A percentile compares a stretch with the other conserved stretches of the same genome.
Evolutionary conservation across 1,140 invertebrate genomes (phyloP).

Genomic region (Elymnias hypermnestra): DNA sequence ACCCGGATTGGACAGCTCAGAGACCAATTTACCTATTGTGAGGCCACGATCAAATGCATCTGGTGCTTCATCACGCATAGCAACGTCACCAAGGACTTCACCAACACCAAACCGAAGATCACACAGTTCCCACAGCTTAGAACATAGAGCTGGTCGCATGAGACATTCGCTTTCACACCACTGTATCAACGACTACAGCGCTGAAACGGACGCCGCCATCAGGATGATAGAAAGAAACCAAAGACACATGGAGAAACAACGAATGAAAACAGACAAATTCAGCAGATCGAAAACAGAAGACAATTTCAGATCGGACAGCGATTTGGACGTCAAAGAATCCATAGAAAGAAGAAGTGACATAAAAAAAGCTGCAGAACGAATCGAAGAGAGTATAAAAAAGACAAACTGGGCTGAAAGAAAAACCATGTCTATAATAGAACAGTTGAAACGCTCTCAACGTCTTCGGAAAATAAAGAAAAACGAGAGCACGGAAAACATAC

Average conservation of each 20-base stretch:
- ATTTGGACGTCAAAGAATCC: slow-evolving; percentile 45
- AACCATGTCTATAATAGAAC: slow-evolving; percentile 64
- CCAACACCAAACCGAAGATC: slow-evolving; percentile 48
- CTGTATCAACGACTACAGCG: slow-evolving; percentile 74
- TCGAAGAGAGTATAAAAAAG: slow-evolving; percentile 68
- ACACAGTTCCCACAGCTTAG: slow-evolving; percentile 69
- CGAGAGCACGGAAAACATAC: slow-evolving; percentile 58
- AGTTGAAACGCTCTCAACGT: slow-evolving; percentile 61
- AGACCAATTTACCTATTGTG: slow-evolving; percentile 64
- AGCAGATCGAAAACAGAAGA: slow-evolving; percentile 45
- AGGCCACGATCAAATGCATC: slow-evolving; percentile 76
- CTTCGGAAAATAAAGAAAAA: slow-evolving; percentile 61
- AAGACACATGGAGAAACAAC: slow-evolving; percentile 66
- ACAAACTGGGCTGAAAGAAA: slow-evolving; percentile 69
- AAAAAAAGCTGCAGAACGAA: slow-evolving; percentile 55
- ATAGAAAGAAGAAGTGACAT: slow-evolving; percentile 30
- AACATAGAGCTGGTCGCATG: slow-evolving; percentile 64
- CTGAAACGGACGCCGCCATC: slow-evolving; percentile 76
- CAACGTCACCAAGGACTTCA: slow-evolving; percentile 50
- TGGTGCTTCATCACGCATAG: slow-evolving; percentile 70
- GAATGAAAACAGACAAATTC: slow-evolving; percentile 48
- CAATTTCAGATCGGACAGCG: slow-evolving; percentile 55
- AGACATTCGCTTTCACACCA: slow-evolving; percentile 67
- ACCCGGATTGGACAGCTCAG: slow-evolving; percentile 76
- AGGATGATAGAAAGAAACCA: slow-evolving; percentile 74